phyloP scores from a whole-genome alignment of 2,888 invertebrate species.

The Caenorhabditis sulstoni region DNA sequence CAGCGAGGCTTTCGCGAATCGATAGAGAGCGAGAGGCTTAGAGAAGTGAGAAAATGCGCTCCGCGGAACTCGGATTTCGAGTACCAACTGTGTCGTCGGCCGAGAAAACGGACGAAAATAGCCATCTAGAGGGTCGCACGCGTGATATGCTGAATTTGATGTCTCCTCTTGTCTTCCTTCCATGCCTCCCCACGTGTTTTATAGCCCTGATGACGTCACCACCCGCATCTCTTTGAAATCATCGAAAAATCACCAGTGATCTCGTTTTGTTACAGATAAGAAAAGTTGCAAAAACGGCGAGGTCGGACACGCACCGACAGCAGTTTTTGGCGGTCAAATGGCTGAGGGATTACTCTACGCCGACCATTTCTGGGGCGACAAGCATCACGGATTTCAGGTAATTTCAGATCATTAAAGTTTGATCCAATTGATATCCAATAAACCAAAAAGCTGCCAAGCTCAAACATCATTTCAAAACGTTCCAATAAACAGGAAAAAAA shows the following conservation, averaged over 20 bases:
- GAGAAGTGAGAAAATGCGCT: constrained; percentile 53
- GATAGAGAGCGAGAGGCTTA: constrained; percentile 24
- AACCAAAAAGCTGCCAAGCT: too few species aligned
- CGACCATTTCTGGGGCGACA: constrained; percentile 67
- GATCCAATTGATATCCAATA: background rate
- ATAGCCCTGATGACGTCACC: constrained; percentile 15
- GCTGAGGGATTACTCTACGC: constrained; percentile 55
- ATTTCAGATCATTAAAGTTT: background rate
- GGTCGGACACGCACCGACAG: background rate
- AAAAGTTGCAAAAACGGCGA: constrained; percentile 13
- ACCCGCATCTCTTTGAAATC: constrained; percentile 29
- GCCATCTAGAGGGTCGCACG: background rate
- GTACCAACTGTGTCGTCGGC: constrained; percentile 25
- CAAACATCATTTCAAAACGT: too few species aligned
- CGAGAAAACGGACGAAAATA: constrained; percentile 23
- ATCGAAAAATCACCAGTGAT: constrained; percentile 27
- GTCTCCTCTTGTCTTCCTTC: background rate
- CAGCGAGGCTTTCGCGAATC: constrained; percentile 7
- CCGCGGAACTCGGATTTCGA: constrained; percentile 25
- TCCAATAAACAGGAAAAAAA: background rate
- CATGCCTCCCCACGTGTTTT: constrained; percentile 30
- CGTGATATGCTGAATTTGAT: background rate
- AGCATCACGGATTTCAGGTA: constrained; percentile 85
- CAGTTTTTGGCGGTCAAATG: constrained; percentile 41
- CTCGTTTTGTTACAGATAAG: constrained; percentile 41